Evolutionary conservation across 2,113 vertebrate species (phyloP).

Genomic region (Grallaria varia): DNA sequence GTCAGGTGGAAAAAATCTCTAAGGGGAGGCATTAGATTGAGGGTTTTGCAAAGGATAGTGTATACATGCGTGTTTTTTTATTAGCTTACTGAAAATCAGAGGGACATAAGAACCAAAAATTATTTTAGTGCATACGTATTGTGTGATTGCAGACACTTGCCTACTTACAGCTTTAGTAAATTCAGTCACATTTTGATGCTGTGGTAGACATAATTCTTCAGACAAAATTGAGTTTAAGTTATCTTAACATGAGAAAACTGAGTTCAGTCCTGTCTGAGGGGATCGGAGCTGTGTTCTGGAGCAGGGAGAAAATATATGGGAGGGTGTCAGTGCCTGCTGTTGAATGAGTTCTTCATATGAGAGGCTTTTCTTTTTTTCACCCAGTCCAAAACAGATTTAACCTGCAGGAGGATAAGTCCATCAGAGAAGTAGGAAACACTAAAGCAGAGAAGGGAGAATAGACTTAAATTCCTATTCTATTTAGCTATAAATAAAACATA

Average conservation of each 20-base stretch:
- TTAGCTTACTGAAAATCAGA: neutral
- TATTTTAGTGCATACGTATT: neutral
- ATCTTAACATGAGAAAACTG: neutral
- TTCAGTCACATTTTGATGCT: neutral
- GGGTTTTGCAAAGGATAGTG: neutral
- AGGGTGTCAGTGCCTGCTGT: neutral
- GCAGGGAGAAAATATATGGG: neutral
- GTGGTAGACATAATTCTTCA: neutral
- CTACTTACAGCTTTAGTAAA: neutral
- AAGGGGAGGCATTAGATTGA: neutral
- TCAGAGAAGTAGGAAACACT: fast-evolving
- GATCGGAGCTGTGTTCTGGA: neutral
- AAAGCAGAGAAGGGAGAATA: neutral
- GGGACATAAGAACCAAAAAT: neutral
- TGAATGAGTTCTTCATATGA: neutral
- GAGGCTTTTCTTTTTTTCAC: neutral
- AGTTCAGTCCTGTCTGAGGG: neutral
- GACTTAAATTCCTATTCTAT: neutral
- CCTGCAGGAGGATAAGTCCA: neutral
- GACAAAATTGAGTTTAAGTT: neutral
- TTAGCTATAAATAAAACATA: neutral
- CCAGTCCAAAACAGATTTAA: neutral
- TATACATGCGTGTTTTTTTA: neutral
- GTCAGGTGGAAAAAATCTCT: neutral
- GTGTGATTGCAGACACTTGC: neutral